Conservation (phyloP, 2,888 invertebrate species). For the Trichogramma evanescens region DNA sequence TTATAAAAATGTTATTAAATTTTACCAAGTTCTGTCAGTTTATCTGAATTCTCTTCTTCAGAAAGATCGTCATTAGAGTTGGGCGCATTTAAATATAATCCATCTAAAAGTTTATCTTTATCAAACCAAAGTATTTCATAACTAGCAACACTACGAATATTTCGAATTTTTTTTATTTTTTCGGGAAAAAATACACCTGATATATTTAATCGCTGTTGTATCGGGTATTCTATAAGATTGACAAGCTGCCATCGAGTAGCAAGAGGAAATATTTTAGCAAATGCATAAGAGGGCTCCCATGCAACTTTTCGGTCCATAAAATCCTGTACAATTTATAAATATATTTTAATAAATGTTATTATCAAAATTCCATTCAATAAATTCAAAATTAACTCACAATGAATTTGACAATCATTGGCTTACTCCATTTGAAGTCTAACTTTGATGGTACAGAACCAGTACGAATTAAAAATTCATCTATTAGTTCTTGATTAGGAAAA, state of each 20-base stretch:
- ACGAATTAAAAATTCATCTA: conserved; percentile 63
- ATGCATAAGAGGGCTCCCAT: conserved; percentile 71
- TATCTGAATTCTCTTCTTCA: conserved; percentile 15
- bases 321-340: conserved; percentile 47
- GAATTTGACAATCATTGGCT: conserved; percentile 65
- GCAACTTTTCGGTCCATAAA: conserved; percentile 60
- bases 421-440: conserved; percentile 55
- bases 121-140: conserved; percentile 69
- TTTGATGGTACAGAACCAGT: conserved; percentile 51
- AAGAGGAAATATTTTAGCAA: conserved; percentile 70
- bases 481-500: conserved; percentile 68
- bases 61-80: conserved; percentile 25
- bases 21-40: conserved; percentile 15
- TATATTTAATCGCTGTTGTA: conserved; percentile 23
- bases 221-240: conserved; percentile 39
- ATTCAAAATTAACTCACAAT: conserved; percentile 51
- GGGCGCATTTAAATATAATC: conserved; percentile 45
- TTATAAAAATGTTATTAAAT: neutral
- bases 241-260: conserved; percentile 70
- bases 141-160: conserved; percentile 56
- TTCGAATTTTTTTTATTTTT: conserved; percentile 54
- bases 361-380: neutral
- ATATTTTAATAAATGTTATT: conserved; percentile 3
- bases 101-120: conserved; percentile 52
- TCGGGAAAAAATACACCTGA: conserved; percentile 47